Evolutionary conservation across 2,113 vertebrate species (phyloP), one percentile per base, ranked within the genome.

Genomic region (Alectura lathami): DNA sequence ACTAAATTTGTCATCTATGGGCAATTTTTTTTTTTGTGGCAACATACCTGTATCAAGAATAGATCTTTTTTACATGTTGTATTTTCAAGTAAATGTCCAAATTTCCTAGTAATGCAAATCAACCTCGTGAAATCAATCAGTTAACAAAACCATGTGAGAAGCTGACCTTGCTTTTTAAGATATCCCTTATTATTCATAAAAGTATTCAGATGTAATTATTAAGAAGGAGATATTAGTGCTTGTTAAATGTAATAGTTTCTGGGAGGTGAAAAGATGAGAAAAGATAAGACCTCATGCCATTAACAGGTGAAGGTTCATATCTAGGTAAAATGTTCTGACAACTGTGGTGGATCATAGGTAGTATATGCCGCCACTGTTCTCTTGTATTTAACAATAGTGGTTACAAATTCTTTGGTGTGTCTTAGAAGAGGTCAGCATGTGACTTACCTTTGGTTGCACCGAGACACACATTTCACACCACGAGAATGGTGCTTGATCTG

Each of bases 111-210:
- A 69, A 50, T 57, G 79, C 14, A 82, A 69, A 87, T 66, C 70
- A 89, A 30, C 40, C n/a, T 86, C 21, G 89, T 88, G 47, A 94
- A 85, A 87, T 92, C 62, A 91, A 84, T 89, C 45, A 82, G n/a
- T 45, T 85, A 69, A 88, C 85, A 83, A 85, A 86, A 17, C 48
- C 9, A 14, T 73, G n/a, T 76, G 70, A 79, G 70, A 53, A 64
- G 40, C 43, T 53, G 48, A 83, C 63, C 75, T 45, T 73, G 6
- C 59, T 91, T 91, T 87, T 91, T n/a, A 80, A 50, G n/a, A 59
- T 69, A 22, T 32, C 67, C 42, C 23, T 81, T 85, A 27, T 29
- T 88, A 47, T 88, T 91, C 62, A 50, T 70, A 54, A 43, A 77
- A 42, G 16, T 30, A 53, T 11, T 76, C 36, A 30, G n/a, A 74